Evolutionary conservation across 2,113 vertebrate species (phyloP), one percentile per base, ranked within the genome.

Genomic region (Nestor notabilis): DNA sequence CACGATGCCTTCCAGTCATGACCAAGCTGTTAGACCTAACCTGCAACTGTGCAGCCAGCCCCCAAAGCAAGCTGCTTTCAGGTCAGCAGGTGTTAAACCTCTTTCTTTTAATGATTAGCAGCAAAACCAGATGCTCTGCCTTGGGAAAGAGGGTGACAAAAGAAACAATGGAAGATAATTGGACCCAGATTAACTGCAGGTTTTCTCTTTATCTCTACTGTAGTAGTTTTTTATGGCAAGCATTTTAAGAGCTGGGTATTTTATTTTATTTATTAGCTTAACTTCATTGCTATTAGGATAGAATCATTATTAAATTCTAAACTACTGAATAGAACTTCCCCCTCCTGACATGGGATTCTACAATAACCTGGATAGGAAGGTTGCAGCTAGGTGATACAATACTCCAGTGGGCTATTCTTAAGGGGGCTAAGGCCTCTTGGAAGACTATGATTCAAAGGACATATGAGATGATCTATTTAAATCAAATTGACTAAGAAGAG

Each of bases 131-230:
- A 10, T 29, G 13, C 5, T 37, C 28, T 35, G 55, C 29, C 14
- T 72, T 46, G 83, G 83, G 55, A 70, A 70, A 90, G 5, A 21
- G 29, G 15, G 46, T 25, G 68, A 70, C 72, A 44, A 19, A 5
- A 50, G 52, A 58, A 76, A 49, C 9, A 20, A 2, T 1, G 43
- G 55, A 64, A 23, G 58, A 58, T 55, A 75, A 46, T 63, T 35
- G 27, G 53, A 33, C 28, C 20, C 1, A 2, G 27, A 35, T 43
- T 53, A 76, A 65, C 0, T 3, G 2, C 9, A 13, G 3, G 43
- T 10, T 64, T 86, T 49, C 18, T 61, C n/a, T 18, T 89, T 81
- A 44, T 43, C 49, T 58, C n/a, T n/a, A 58, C 31, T 31, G n/a
- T 8, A 72, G 25, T 2, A 6, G 18, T 1, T 60, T 37, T 18